phyloP scores from a whole-genome alignment of 2,797 vertebrate genomes.

The Trachurus trachurus region DNA sequence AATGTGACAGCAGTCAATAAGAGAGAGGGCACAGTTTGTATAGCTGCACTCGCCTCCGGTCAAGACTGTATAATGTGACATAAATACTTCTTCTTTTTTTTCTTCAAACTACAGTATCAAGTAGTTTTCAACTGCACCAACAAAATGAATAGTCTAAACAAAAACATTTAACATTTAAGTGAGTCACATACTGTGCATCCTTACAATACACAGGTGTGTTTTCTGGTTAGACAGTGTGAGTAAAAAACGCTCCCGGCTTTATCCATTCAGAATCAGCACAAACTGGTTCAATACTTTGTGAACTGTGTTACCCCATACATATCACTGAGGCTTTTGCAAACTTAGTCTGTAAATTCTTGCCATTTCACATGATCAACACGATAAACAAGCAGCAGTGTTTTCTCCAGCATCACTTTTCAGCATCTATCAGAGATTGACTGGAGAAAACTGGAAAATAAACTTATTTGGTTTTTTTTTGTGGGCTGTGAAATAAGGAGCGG shows the following conservation, averaged over 20 bases:
- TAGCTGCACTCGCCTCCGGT: background rate
- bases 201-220: too few species aligned
- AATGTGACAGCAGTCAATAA: conserved; percentile 36
- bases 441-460: background rate
- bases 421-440: background rate
- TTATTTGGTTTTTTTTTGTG: too few species aligned
- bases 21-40: conserved; percentile 35
- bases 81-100: too few species aligned
- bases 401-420: background rate
- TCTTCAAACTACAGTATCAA: too few species aligned
- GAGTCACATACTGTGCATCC: background rate
- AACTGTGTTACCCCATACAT: background rate
- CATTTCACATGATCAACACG: background rate
- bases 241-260: background rate
- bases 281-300: too few species aligned
- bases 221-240: background rate
- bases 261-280: background rate
- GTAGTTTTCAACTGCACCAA: background rate
- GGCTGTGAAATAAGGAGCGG: background rate
- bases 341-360: background rate
- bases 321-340: background rate
- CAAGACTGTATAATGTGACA: background rate
- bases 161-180: conserved; percentile 1
- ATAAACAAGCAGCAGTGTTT: background rate
- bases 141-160: background rate